Conservation (phyloP, 1,140 invertebrate species). For the Drosophila trapezifrons region DNA sequence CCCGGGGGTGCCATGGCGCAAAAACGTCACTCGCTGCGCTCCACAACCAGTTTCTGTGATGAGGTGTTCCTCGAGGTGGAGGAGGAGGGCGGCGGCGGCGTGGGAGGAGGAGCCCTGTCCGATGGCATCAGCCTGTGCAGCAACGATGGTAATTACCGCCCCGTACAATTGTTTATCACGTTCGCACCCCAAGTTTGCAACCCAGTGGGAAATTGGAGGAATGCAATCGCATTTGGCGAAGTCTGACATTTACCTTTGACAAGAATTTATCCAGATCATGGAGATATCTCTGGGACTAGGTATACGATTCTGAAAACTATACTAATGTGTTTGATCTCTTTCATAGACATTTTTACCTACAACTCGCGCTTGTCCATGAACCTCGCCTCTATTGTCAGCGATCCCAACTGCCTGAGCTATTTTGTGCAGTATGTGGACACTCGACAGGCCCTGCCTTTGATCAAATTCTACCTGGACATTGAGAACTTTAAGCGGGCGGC, state of each 20-base stretch:
- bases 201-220: neutral
- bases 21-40: slow-evolving; percentile 77
- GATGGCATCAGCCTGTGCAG: slow-evolving; percentile 62
- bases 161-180: slow-evolving; percentile 25
- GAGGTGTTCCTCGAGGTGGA: slow-evolving; percentile 73
- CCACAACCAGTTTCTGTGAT: slow-evolving; percentile 83
- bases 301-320: neutral
- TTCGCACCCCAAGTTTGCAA: slow-evolving; percentile 8
- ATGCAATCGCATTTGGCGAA: neutral
- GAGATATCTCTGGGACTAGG: too few relatives aligned
- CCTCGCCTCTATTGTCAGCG: slow-evolving; percentile 87
- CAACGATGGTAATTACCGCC: slow-evolving; percentile 70
- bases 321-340: neutral
- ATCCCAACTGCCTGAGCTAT: slow-evolving; percentile 89
- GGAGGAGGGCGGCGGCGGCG: slow-evolving; percentile 17
- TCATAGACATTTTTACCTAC: slow-evolving; percentile 74
- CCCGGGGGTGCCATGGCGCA: slow-evolving; percentile 43
- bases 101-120: slow-evolving; percentile 45
- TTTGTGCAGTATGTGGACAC: slow-evolving; percentile 91
- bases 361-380: slow-evolving; percentile 85
- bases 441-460: slow-evolving; percentile 85
- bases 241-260: neutral
- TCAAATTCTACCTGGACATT: slow-evolving; percentile 90
- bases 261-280: neutral
- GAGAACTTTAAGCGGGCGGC: slow-evolving; percentile 86